phyloP scores from a whole-genome alignment of 2,113 vertebrate genomes.

The Albula glossodonta region DNA sequence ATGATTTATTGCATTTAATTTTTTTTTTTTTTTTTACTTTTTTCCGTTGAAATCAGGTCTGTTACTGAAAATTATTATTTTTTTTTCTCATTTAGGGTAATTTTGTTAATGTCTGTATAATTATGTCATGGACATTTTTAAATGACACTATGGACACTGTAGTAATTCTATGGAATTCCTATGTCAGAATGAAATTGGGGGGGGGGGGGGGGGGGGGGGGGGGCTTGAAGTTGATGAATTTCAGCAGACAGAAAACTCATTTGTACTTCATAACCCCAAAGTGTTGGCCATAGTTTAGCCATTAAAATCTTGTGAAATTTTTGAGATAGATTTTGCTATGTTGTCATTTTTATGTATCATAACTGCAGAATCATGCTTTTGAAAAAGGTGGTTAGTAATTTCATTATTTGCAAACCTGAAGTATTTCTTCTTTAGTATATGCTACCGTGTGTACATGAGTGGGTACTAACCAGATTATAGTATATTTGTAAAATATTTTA shows the following conservation, averaged over 20 bases:
- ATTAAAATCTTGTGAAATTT: background rate
- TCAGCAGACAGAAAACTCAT: background rate
- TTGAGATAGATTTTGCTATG: background rate
- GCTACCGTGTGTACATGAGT: slow-evolving; percentile 30
- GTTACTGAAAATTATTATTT: slow-evolving; percentile 5
- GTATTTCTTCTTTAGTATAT: background rate
- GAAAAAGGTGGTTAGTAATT: background rate
- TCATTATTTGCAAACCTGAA: background rate
- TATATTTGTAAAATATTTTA: slow-evolving; percentile 25
- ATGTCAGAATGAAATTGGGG: background rate
- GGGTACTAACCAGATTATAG: slow-evolving; percentile 33
- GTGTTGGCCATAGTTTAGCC: background rate
- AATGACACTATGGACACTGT: background rate
- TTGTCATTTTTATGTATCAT: background rate
- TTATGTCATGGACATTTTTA: slow-evolving; percentile 7
- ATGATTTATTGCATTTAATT: background rate
- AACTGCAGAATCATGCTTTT: background rate
- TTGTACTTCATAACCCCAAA: background rate
- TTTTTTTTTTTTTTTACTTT: background rate
- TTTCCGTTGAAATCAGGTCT: background rate
- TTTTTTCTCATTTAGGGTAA: background rate
- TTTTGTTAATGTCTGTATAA: background rate
- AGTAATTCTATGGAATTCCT: background rate
- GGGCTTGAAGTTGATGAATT: background rate
- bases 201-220: too few relatives aligned